These are phyloP conservation scores for Pyxicephalus adspersus DNA, from an alignment of 2,113 vertebrate genomes.

Conservation along the genomic window DNA sequence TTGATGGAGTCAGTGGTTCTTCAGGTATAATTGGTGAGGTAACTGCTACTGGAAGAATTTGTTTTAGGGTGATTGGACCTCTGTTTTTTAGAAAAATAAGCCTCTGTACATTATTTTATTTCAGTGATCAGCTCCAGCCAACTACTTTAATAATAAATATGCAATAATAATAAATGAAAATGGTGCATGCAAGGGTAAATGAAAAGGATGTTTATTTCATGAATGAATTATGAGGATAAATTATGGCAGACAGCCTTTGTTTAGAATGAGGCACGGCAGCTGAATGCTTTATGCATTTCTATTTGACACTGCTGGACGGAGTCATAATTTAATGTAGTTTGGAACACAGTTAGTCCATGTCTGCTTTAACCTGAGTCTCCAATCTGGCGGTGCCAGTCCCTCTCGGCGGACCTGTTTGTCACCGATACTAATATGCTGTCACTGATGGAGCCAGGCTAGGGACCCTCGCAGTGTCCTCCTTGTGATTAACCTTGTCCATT, in stretches of 20 bases:
- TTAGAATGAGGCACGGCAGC: background rate
- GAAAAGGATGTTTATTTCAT: slow-evolving; percentile 5
- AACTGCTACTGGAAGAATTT: no score
- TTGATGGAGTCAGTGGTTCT: no score
- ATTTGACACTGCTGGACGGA: slow-evolving; percentile 24
- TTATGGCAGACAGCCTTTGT: background rate
- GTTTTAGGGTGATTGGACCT: no score
- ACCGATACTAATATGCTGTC: slow-evolving; percentile 46
- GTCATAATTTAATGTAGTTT: slow-evolving; percentile 32
- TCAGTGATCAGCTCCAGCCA: no score
- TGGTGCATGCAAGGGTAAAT: background rate
- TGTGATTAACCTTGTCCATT: slow-evolving; percentile 44
- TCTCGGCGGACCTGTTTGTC: slow-evolving; percentile 38
- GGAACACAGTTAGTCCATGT: slow-evolving; percentile 34
- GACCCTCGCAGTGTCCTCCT: background rate
- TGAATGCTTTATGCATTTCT: slow-evolving; percentile 13
- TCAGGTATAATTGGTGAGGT: no score
- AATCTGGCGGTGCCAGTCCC: background rate
- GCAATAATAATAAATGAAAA: background rate
- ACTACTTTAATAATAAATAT: background rate
- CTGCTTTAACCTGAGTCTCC: slow-evolving; percentile 23
- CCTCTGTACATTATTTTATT: no score
- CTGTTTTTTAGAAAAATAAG: no score
- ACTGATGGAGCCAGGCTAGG: slow-evolving; percentile 31
- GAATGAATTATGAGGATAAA: background rate